Conservation (phyloP, 2,797 vertebrate genomes). For the Ambastaia sidthimunki region DNA sequence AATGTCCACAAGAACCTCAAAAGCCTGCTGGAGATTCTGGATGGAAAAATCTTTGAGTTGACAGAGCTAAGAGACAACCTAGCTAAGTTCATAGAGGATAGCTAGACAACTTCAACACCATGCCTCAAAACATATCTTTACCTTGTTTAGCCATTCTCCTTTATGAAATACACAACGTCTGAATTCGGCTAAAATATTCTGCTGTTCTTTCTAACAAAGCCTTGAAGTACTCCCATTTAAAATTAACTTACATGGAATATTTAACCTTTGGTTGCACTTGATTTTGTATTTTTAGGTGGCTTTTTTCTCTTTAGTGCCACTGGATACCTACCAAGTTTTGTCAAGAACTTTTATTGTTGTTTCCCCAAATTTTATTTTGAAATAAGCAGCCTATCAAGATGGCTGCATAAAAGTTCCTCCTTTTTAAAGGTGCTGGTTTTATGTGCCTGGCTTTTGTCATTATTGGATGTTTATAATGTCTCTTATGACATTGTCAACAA, state of each 20-base stretch:
- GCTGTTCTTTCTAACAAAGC: constrained; percentile 37
- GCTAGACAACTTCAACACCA: constrained; percentile 81
- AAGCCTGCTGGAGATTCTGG: constrained; percentile 97
- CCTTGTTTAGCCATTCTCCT: constrained; percentile 62
- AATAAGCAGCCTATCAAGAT: constrained; percentile 52
- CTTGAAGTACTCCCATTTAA: constrained; percentile 33
- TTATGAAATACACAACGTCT: constrained; percentile 44
- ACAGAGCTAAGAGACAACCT: constrained; percentile 96
- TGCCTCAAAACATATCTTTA: constrained; percentile 65
- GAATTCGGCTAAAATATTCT: constrained; percentile 28
- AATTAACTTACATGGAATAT: constrained; percentile 19
- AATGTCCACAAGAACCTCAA: constrained; percentile 97
- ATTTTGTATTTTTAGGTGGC: constrained; percentile 59
- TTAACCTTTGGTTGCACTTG: constrained; percentile 54
- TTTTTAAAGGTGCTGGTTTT: constrained; percentile 57
- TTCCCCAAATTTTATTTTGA: constrained; percentile 41
- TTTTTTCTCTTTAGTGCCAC: constrained; percentile 54
- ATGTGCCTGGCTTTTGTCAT: constrained; percentile 54
- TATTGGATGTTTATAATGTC: constrained; percentile 56
- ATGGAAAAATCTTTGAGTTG: constrained; percentile 99
- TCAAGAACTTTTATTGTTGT: constrained; percentile 46
- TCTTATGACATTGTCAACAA: constrained; percentile 56
- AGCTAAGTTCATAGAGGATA: constrained; percentile 95
- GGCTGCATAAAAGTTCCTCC: constrained; percentile 46
- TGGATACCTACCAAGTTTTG: constrained; percentile 45